A percentile compares a stretch with the other conserved stretches of the same genome.
Conservation (phyloP, 2,797 vertebrate genomes). For the Lepus townsendii region DNA sequence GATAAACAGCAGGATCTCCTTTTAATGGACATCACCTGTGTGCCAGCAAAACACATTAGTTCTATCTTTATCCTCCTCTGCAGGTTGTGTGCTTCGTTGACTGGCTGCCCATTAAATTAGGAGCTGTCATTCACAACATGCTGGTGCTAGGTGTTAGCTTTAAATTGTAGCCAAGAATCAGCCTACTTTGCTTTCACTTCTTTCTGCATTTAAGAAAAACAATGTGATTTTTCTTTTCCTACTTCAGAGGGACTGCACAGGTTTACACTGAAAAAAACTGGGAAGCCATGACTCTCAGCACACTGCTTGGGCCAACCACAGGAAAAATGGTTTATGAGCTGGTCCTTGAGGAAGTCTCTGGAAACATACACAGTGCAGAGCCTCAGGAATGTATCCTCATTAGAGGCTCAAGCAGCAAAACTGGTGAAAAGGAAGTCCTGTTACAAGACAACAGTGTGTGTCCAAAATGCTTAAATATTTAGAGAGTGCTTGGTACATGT, state of each 20-base stretch:
- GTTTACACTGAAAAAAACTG: not conserved
- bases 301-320: not conserved
- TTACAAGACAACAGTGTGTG: not conserved
- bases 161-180: constrained; percentile 38
- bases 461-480: constrained; percentile 7
- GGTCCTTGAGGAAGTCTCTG: not conserved
- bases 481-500: not conserved
- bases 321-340: constrained; percentile 35
- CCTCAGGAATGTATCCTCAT: not conserved
- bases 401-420: constrained; percentile 40
- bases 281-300: not conserved
- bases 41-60: not conserved
- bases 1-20: constrained; percentile 9
- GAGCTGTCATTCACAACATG: not conserved
- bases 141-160: constrained; percentile 46
- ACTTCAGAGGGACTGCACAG: not conserved
- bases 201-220: constrained; percentile 57
- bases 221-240: constrained; percentile 25
- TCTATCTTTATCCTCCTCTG: not conserved
- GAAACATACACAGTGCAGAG: constrained; percentile 1
- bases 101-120: constrained; percentile 17
- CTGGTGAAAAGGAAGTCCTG: not conserved
- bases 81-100: not conserved
- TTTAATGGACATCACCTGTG: not conserved
- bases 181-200: constrained; percentile 32